phyloP scores from a whole-genome alignment of 2,888 invertebrate species.

The Hedya salicella region DNA sequence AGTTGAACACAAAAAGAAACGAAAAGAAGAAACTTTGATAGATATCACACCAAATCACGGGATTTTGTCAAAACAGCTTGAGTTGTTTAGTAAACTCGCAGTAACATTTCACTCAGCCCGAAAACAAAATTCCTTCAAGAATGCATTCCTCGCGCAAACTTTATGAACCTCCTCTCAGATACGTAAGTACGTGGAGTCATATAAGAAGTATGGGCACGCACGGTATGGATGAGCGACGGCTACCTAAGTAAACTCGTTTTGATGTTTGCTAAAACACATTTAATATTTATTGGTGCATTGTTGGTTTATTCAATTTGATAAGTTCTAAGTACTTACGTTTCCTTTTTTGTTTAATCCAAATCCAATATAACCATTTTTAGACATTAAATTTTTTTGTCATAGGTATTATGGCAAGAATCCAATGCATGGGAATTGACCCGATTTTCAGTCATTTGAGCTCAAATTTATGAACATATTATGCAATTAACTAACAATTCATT shows the following conservation, averaged over 20 bases:
- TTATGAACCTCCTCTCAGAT: conserved; percentile 51
- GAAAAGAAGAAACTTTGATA: background rate
- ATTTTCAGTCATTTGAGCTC: too few relatives aligned
- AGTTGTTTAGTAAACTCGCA: conserved; percentile 30
- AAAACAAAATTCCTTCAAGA: conserved; percentile 61
- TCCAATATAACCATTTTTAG: background rate
- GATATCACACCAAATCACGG: background rate
- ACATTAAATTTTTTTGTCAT: too few relatives aligned
- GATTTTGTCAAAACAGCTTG: conserved; percentile 11
- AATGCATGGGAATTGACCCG: too few relatives aligned
- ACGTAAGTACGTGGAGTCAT: conserved; percentile 37
- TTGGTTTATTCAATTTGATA: conserved; percentile 1
- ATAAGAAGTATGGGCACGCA: conserved; percentile 24
- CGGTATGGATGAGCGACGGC: conserved; percentile 17
- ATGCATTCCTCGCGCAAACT: conserved; percentile 61
- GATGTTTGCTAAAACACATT: conserved; percentile 8
- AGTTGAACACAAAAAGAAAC: background rate
- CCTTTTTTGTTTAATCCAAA: too few relatives aligned
- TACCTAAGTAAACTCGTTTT: background rate
- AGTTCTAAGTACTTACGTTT: background rate
- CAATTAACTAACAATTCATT: too few relatives aligned
- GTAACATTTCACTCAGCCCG: conserved; percentile 55
- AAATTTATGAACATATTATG: too few relatives aligned
- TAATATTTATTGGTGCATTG: background rate
- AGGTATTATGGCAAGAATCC: too few relatives aligned